Evolutionary conservation across 2,113 vertebrate species (phyloP), one percentile per base, ranked within the genome.

Genomic region (Stomatorhinus ivindoensis): DNA sequence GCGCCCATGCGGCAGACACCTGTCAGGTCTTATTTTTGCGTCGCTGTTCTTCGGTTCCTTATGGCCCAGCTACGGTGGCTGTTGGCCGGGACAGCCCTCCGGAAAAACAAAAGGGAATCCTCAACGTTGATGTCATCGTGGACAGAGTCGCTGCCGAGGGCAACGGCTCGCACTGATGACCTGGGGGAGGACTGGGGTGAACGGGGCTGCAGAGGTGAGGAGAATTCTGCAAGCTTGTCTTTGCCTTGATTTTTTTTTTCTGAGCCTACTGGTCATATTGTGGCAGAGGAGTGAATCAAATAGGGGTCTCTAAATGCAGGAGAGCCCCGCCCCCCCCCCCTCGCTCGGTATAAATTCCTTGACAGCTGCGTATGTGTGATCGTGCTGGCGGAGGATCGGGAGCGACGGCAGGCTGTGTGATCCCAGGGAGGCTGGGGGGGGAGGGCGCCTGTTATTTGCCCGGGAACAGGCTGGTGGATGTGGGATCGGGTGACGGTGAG

Each of bases 191-290:
- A 31, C 42, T 85, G 13, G 86, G 21, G 3, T 83, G 58, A 86
- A 89, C 51, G 87, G 55, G 39, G 61, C 76, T 69, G n/a, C 58
- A 87, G 76, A 91, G n/a, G 90, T 24, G 48, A 88, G 0, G 88
- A 84, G 84, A 90, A 95, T 91, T 89, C 92, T 89, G 89, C 55
- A 90, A 89, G 90, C 8, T 92, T 92, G 95, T 95, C 92, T 92
- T 89, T 90, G n/a, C 92, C 87, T 93, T 96, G 95, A 94, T 95
- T 92, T 90, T 89, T 92, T 93, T 85, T 92, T 93, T 92, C 1
- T 65, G 58, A 94, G 92, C 93, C 93, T 90, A 91, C 93, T 92
- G 90, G 93, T 58, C 17, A 13, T 19, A 31, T 17, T n/a, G 27
- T 15, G 50, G 51, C 48, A 39, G 31, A 55, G 3, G 46, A 9